Base-by-base conservation (phyloP, 1,140 invertebrate genomes). In the Helicorthomorpha holstii region DNA sequence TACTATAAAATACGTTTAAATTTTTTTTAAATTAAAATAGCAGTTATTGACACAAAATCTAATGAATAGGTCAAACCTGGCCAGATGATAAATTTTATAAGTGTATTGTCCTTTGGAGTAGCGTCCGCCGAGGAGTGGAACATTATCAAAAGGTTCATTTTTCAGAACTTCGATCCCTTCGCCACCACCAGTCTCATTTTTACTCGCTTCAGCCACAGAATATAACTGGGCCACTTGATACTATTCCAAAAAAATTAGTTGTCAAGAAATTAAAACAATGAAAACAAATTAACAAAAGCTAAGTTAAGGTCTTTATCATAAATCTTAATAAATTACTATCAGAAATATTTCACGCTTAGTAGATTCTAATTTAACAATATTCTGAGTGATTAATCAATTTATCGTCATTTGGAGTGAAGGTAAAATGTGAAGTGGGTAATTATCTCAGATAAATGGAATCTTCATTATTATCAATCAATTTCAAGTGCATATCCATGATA, bases 21-120 rank as follows among this genome's bases (percentile, higher is more conserved):
- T n/a, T n/a, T n/a, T n/a, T n/a, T n/a, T n/a, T n/a, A n/a, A n/a
- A n/a, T n/a, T n/a, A n/a, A n/a, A n/a, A n/a, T n/a, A n/a, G n/a
- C n/a, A n/a, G n/a, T n/a, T n/a, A n/a, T n/a, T n/a, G n/a, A n/a
- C n/a, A n/a, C n/a, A n/a, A n/a, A n/a, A n/a, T n/a, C n/a, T n/a
- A n/a, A n/a, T n/a, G n/a, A n/a, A n/a, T n/a, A n/a, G 16, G 16
- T 34, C 16, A 7, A 7, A 34, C 29, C 29, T 93, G 61, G 89
- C 86, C 71, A 99, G 76, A 72, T 99, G 94, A 72, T 99, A 99
- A 62, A 98, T 94, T 77, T 99, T 99, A 70, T 98, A 93, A 56
- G 96, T 99, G 73, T 97, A 99, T 74, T 99, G 96, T 52, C 96
- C 96, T 54, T 82, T 80, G 55, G 76, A 84, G 69, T 85, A 97